Evolutionary conservation across 2,797 vertebrate genomes (phyloP), one percentile per base, ranked within the genome.

Genomic region (Harpagifer antarcticus): DNA sequence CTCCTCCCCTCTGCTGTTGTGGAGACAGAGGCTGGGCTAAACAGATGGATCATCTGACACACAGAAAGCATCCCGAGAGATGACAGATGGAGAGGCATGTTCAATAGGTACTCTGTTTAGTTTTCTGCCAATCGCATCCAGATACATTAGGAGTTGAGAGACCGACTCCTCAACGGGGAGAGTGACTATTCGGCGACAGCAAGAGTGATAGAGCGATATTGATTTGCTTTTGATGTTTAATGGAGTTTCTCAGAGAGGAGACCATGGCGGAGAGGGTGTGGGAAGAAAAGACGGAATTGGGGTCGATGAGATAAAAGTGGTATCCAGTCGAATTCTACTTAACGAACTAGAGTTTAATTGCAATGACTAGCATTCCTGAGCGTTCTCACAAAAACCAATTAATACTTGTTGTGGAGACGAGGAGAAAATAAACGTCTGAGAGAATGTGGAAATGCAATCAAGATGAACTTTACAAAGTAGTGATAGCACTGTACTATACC

Each of bases 161-260:
- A 88, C 75, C 45, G 83, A 80, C 72, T 79, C 73, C 66, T 68
- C 10, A 16, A 72, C 27, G 5, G 20, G 27, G 15, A 55, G 68
- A 68, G 69, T 56, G 63, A 70, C 72, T 74, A 42, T 72, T 79
- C 81, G 17, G 45, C 78, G 67, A 74, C 65, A 40, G 65, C 43
- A 0, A 27, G 52, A 76, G 68, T 70, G 73, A 87, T 72, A 48
- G 17, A 65, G 53, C 48, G 45, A 76, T 87, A 92, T 88, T 82
- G 89, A 92, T 90, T 87, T 65, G 75, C 76, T 88, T 92, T 91
- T 90, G 81, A 87, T 81, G 84, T 87, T 82, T 82, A 85, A 89
- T 91, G 74, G 78, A 79, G 83, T 83, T 86, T 91, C 78, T 89
- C 57, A 55, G 73, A 64, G 71, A 58, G 70, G 70, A 53, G 76